Percentiles rank a stretch among this genome's conserved stretches.
phyloP scores from a whole-genome alignment of 2,113 vertebrate genomes.

The Ia io region DNA sequence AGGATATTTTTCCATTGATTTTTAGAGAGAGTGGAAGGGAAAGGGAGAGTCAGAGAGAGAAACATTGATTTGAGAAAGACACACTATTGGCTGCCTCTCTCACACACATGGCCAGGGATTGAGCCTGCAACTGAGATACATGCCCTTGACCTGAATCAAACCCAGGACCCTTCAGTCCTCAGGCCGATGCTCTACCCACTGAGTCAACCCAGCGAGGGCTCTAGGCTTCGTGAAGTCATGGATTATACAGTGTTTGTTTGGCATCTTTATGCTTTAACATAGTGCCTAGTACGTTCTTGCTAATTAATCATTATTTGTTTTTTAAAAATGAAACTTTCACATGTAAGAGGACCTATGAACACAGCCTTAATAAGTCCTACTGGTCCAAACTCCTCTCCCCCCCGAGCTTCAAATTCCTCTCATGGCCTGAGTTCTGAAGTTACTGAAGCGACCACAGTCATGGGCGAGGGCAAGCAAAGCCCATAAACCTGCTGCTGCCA shows the following conservation, averaged over 20 bases:
- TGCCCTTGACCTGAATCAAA: no score
- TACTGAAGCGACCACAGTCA: neutral
- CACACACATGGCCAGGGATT: no score
- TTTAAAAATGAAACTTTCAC: neutral
- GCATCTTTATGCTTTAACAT: neutral
- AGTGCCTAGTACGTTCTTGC: neutral
- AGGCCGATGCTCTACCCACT: no score
- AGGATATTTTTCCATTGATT: no score
- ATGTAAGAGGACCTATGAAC: neutral
- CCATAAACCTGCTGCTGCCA: neutral
- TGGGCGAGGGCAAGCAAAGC: neutral
- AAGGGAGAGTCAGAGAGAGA: no score
- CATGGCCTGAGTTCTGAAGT: neutral
- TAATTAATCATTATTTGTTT: neutral
- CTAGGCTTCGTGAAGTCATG: neutral
- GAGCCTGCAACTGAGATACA: no score
- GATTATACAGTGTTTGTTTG: neutral
- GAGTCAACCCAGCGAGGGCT: no score
- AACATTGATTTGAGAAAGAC: no score
- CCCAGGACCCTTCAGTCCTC: no score
- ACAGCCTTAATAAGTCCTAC: accelerated
- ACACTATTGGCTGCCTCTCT: no score
- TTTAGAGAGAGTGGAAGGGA: no score
- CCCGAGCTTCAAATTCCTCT: neutral
- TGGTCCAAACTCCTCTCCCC: neutral